Base-by-base conservation (phyloP, 2,797 vertebrate genomes). In the Okamejei kenojei region DNA sequence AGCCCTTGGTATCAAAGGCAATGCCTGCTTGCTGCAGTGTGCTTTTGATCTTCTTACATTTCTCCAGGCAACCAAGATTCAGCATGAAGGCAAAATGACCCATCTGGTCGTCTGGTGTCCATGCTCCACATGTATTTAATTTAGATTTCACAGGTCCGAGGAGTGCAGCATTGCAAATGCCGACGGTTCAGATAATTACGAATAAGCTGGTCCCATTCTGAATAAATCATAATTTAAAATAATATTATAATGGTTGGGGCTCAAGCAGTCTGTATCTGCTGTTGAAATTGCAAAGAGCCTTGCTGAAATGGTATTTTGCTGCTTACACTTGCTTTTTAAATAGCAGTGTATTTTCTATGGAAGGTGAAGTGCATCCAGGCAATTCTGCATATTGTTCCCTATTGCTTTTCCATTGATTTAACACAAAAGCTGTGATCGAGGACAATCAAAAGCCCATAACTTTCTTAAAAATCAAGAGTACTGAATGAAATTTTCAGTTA, bases 71-170 rank as follows among this genome's bases (percentile, higher is more conserved):
- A 86, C 82, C 61, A 65, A 32, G 13, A 63, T 65, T 6, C 13
- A 65, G 29, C 82, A 63, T 86, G 82, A 86, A 86, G 82, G 61
- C 82, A 65, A 86, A 86, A 86, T 65, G 82, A 65, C 82, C 82
- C 82, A 15, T 19, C 82, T 65, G 58, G 61, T 65, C 82, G 26
- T 19, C 82, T 86, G 58, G 61, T 86, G 80, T 82, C 80, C 45
- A 26, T 82, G 80, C 80, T 82, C 80, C 80, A 82, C 80, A 82
- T 82, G 80, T 82, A 61, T 86, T 86, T 86, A 86, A 86, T 65
- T 86, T 86, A 29, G 82, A 86, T 86, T 63, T 86, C 61, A 86
- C 29, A 86, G 45, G 13, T 86, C 82, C 32, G 32, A 32, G 82
- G 13, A 32, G 63, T 86, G 82, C 26, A 65, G 80, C 23, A 82